Evolutionary conservation across 2,888 invertebrate genomes (phyloP), one percentile per base, ranked within the genome.

Genomic region (Drosophila hamatofila): DNA sequence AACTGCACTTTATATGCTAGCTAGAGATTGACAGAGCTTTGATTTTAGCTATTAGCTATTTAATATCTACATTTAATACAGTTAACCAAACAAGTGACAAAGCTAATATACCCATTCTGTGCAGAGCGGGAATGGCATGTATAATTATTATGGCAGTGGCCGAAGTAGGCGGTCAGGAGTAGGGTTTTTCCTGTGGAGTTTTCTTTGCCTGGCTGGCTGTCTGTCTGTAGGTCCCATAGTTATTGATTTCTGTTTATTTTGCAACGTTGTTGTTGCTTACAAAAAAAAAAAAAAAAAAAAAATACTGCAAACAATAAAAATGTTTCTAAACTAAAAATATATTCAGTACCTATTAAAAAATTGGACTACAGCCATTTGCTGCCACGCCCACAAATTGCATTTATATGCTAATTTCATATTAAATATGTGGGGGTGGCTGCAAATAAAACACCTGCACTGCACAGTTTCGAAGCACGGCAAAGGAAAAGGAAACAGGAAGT

Each of bases 121-220:
- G 16, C 6, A 9, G n/a, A 37, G 25, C 35, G 9, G 27, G 21
- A 48, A 30, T 59, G 52, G 58, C 59, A 70, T 46, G 61, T 68
- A 70, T 86, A 88, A 88, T 86, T 88, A 86, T 86, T 86, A 88
- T 81, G 89, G 72, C 72, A 60, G 51, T 48, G 25, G 58, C 12
- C 37, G 48, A 35, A 25, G 25, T 27, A 33, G 25, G 71, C 21
- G 23, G 18, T 14, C n/a, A 51, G 61, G 49, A 58, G 48, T 52
- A 3, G 44, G 46, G 67, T 41, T 23, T 42, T 59, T 41, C 33
- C 51, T 70, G 55, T 66, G 23, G 67, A 65, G 52, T 72, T 72
- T 74, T 56, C 62, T 39, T 64, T 62, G 37, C 73, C 49, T 39
- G 35, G 12, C 51, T 37, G 25, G 2, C 54, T 16, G 62, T 65